Base-by-base conservation (phyloP, 2,797 vertebrate genomes). In the Prionace glauca region DNA sequence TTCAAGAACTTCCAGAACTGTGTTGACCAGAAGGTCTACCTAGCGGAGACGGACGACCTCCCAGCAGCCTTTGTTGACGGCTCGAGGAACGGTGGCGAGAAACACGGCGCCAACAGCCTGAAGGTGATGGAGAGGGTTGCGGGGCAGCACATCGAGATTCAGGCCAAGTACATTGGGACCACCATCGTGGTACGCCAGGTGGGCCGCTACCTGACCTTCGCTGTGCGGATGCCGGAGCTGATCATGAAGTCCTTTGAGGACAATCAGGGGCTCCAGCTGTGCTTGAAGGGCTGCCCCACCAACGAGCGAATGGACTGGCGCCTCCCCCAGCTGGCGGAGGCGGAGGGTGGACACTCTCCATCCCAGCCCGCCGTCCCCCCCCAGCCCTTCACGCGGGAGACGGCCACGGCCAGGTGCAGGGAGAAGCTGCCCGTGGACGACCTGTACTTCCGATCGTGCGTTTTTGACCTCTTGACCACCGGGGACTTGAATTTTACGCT, bases 1-100 rank as follows among this genome's bases (percentile, higher is more conserved):
- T 99, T 99, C 96, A 99, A 99, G 98, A 99, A 98, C 96, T 99
- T 99, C 97, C 99, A 99, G 96, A 99, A 99, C 96, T 99, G 99
- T 0, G 98, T 99, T 96, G 99, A 99, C 91, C 99, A 99, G 98
- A 99, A 99, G 96, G 99, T 98, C 96, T 99, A 99, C 97, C 99
- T 99, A 95, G 99, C 99, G 0, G 99, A 99, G 98, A 99, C 98
- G 5, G 99, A 99, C 0, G 98, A 99, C 96, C 98, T 99, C 72
- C 99, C 99, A 0, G 98, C 98, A 0, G 99, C 99, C 0, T 99
- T 99, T 0, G 98, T 97, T 0, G 99, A 99, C 0, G 99, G 99
- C 97, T 99, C 99, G 50, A 98, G 98, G 97, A 99, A 99, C 0
- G 99, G 99, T 0, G 99, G 99, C 0, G 98, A 99, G 94, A 98